These are phyloP conservation scores for Desmodus rotundus DNA, from an alignment of 2,113 vertebrate species.

Conservation along the genomic window DNA sequence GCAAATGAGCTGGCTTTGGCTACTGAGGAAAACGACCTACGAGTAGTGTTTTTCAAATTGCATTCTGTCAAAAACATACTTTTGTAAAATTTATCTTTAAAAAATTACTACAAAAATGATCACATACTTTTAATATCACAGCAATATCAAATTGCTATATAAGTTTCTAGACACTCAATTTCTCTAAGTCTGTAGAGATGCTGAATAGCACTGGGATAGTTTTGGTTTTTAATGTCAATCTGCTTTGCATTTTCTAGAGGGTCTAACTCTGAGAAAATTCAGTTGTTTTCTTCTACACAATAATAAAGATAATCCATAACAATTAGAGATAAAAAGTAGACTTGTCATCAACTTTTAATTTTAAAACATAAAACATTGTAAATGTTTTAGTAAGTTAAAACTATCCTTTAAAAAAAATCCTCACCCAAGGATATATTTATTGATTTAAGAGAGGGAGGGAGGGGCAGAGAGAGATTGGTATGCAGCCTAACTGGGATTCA, in stretches of 20 bases:
- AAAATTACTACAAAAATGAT: background rate
- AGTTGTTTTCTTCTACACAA: background rate
- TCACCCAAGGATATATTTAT: too few species aligned
- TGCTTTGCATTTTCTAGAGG: background rate
- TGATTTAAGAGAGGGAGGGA: too few species aligned
- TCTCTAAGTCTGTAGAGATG: background rate
- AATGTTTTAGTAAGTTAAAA: background rate
- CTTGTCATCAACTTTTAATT: slow-evolving; percentile 38
- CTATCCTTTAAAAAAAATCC: background rate
- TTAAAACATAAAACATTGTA: slow-evolving; percentile 33
- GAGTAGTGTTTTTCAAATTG: background rate
- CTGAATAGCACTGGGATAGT: background rate
- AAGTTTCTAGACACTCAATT: background rate
- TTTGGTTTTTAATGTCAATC: background rate
- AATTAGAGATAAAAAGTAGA: background rate
- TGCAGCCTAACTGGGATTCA: too few species aligned
- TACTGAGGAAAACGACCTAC: background rate
- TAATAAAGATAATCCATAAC: background rate
- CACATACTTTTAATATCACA: background rate
- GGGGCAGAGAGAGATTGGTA: too few species aligned
- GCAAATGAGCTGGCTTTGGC: background rate
- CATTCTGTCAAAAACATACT: background rate
- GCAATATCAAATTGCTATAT: background rate
- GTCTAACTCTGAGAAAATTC: background rate
- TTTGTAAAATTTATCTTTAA: background rate